Evolutionary conservation across 2,113 vertebrate genomes (phyloP).

Genomic region (Parus major): DNA sequence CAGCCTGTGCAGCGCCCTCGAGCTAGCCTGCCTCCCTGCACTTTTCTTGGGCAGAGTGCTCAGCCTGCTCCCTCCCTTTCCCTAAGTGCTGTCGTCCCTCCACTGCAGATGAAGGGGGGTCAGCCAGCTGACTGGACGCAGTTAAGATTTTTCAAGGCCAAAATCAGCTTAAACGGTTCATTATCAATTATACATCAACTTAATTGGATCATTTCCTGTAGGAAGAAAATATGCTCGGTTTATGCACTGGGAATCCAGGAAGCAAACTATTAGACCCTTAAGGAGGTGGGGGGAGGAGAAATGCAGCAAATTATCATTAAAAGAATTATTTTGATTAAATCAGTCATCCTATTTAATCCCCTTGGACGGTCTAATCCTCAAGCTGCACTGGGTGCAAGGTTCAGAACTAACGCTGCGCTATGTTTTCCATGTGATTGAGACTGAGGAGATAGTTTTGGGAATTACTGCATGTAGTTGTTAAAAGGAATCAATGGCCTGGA

Average conservation of each 20-base stretch:
- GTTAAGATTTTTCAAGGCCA: conserved; percentile 23
- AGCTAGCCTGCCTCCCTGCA: not conserved
- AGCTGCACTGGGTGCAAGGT: not conserved
- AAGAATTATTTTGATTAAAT: conserved; percentile 64
- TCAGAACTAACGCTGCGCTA: not conserved
- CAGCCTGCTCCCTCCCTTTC: not conserved
- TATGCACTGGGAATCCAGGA: conserved; percentile 55
- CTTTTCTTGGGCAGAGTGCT: not conserved
- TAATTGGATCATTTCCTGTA: conserved; percentile 70
- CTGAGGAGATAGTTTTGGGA: conserved; percentile 29
- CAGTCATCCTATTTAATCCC: conserved; percentile 46
- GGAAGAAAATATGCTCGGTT: conserved; percentile 55
- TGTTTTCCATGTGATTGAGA: conserved; percentile 50
- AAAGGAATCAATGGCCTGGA: conserved; percentile 69
- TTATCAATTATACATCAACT: conserved; percentile 60
- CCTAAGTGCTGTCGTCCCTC: not conserved
- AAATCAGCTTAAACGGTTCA: conserved; percentile 61
- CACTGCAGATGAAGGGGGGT: not conserved
- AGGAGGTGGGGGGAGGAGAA: not conserved
- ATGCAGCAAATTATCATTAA: conserved; percentile 54
- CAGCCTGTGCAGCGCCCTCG: not conserved
- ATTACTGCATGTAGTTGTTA: conserved; percentile 57
- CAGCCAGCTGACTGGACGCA: not conserved
- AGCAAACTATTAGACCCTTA: conserved; percentile 49
- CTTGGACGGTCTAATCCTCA: not conserved